Base-by-base conservation (phyloP, 2,113 vertebrate species). In the Melanotaenia duboulayi region DNA sequence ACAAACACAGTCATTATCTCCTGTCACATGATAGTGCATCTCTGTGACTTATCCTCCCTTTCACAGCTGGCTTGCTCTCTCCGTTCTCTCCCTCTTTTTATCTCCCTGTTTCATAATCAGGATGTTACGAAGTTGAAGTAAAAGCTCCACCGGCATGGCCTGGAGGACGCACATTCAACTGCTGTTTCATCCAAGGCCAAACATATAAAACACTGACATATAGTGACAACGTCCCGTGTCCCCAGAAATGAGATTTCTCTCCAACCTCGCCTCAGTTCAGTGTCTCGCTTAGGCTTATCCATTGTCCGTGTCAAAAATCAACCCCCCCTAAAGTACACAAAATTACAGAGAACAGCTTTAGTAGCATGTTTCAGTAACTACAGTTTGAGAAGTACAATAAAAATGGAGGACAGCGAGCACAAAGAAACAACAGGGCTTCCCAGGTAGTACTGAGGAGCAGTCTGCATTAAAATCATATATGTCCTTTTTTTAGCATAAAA, bases 211-310 rank as follows among this genome's bases (percentile, higher is more conserved):
- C 61, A 64, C 59, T 54, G 74, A 56, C 32, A 17, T 65, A 78
- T 55, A 66, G 60, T 78, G 71, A 87, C 85, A 74, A 81, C 80
- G 87, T 82, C 67, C 74, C 68, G 37, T 78, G 81, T 86, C 82
- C 67, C 58, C 71, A 57, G 78, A 85, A 90, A 87, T 85, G 81
- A 71, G 72, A 80, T 83, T 83, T 62, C 65, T 59, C 40, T 70
- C 57, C 57, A 62, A 73, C 74, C 60, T 68, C 48, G 46, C 74
- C 44, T 71, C 25, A 42, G 37, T 51, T 77, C 65, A 20, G 51
- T 51, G 61, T 65, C 12, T 72, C 13, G 46, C 40, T 64, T 52
- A 59, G 49, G 37, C 58, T 57, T 66, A 65, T 78, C 52, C 66
- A 77, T 87, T 65, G 73, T 46, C 19, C 17, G 19, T 72, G 86